Base-by-base conservation (phyloP, 1,140 invertebrate species). In the Apis mellifera region DNA sequence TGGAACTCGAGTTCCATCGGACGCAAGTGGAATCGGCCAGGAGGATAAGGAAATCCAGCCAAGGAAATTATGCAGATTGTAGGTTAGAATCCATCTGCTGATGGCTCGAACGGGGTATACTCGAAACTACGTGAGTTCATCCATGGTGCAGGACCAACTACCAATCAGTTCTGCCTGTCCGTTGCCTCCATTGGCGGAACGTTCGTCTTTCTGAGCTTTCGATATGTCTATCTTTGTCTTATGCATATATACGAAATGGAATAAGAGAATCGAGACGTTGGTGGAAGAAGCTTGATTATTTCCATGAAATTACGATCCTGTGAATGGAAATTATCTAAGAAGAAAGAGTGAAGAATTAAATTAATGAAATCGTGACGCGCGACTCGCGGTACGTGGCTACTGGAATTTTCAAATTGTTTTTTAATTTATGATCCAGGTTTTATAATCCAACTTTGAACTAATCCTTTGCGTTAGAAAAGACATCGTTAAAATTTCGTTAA, bases 21-120 rank as follows among this genome's bases (percentile, higher is more conserved):
- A 55, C 66, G 76, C 80, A 62, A 72, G 74, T 64, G 70, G 70
- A 66, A 13, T 9, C 12, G 48, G n/a, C 65, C 89, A 81, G 89
- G 87, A 54, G 86, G 86, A 90, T 89, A 78, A 84, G 82, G 85
- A 83, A 84, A 84, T 89, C 90, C 87, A 90, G 89, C 89, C 86
- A 87, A 89, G 89, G 88, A 83, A 93, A 93, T 94, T 94, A 93
- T 94, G 93, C 91, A 94, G 92, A 94, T 94, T 94, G 92, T 90
- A 92, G 93, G 89, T 92, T 91, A 90, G 89, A 89, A 88, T 88
- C 83, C 86, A 88, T 88, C 86, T 82, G 60, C 86, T 92, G 92
- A 93, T 93, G 90, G 90, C 86, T 80, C 87, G 87, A 91, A 91
- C 92, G 89, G 55, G 90, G 87, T 81, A 76, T 82, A 86, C 85